Base-by-base conservation (phyloP, 1,140 invertebrate genomes). In the Drosophila ercepeae region DNA sequence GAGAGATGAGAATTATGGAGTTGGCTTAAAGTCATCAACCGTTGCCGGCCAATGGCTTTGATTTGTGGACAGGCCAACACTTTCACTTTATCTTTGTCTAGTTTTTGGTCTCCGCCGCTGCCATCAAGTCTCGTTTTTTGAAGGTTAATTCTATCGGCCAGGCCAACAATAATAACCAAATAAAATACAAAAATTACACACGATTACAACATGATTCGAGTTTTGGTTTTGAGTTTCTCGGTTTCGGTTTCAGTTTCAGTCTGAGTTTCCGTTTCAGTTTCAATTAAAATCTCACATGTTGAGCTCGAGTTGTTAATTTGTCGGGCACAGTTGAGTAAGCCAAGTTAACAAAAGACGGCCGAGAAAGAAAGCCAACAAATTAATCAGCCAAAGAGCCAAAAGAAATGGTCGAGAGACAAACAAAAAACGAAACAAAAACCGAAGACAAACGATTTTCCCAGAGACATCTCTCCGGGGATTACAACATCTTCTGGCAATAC, bases 1-100 rank as follows among this genome's bases (percentile, higher is more conserved):
- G 13, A 32, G 29, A 32, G 29, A 13, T 21, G 52, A 79, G 67
- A 73, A 78, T 74, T 73, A 70, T 72, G 59, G 59, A 21, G 54
- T 60, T 32, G 36, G 14, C n/a, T 39, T 39, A 39, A 36, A 78
- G 75, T 57, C 75, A 68, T 50, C 53, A 54, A 74, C 58, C 42
- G 46, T 27, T 16, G 50, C 8, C 48, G 52, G 70, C 32, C 48
- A 60, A 32, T 52, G 52, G 61, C 61, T 18, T 42, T 79, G 75
- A 84, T 84, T 84, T 86, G 81, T 86, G 67, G 75, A 51, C 64
- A 68, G 67, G 75, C 59, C 64, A 68, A 70, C 71, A 72, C 79
- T 84, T 84, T 84, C 79, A 84, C 79, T 84, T 86, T 72, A 32
- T 32, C 29, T 32, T 4, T 4, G 45, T n/a, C 52, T 49, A 49